Base-by-base conservation (phyloP, 2,888 invertebrate genomes). In the Crocallis elinguaria region DNA sequence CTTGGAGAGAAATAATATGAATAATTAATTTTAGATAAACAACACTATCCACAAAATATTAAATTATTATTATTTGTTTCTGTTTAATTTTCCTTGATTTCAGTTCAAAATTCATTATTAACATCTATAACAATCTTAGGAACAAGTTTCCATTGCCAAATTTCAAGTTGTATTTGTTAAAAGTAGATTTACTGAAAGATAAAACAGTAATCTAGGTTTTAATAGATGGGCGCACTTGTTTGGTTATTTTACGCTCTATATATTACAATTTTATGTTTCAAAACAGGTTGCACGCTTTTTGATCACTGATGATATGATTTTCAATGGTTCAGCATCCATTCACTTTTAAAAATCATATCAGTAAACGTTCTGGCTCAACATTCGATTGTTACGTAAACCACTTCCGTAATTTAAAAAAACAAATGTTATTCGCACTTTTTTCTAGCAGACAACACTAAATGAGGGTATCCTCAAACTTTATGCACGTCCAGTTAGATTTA, bases 211-310 rank as follows among this genome's bases (percentile, higher is more conserved):
- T 59, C 51, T 45, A 59, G 56, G 39, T 63, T 59, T 75, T 9
- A 62, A 75, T 69, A 75, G 62, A 51, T 50, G 65, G 60, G 53
- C 65, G 68, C 61, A 39, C 63, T 57, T 72, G 75, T 77, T 77
- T 64, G 67, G 69, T 71, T 69, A 79, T 70, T 77, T 84, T 79
- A 78, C 82, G 85, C 81, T 85, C 84, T 81, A 75, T 69, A 81
- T 75, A 72, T 55, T 60, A 42, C 41, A 67, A 71, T 72, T 65
- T 60, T 69, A 49, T 49, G 67, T 69, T 67, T 62, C 65, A 53
- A 69, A 64, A 75, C 68, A 62, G 74, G 66, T 64, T 73, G 60
- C 62, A 85, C 83, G 86, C 74, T 82, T 61, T 79, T 80, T 84
- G 77, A 64, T 75, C 79, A 71, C 75, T 66, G 73, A 83, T 80